These are phyloP conservation scores for Poeciliopsis paucimaculata DNA, from an alignment of 2,797 vertebrate genomes.

Conservation along the genomic window DNA sequence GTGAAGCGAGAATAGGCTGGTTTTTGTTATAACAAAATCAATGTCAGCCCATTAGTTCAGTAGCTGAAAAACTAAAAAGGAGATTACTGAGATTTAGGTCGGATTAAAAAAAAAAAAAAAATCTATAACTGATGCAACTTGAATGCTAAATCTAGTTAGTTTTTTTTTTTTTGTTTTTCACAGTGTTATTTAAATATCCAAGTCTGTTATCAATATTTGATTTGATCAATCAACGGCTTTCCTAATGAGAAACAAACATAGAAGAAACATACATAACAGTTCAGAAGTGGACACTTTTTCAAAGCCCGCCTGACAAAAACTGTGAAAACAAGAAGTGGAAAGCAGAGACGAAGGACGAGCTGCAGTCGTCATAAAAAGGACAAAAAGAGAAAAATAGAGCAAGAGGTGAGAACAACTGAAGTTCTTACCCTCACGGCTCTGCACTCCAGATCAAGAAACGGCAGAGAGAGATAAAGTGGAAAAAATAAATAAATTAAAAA, in stretches of 20 bases:
- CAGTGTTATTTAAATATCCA: background rate
- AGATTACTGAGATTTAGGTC: background rate
- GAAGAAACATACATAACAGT: conserved; percentile 4
- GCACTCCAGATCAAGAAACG: conserved; percentile 32
- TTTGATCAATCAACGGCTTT: background rate
- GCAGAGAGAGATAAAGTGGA: too few species aligned
- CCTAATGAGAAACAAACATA: background rate
- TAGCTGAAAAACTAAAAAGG: background rate
- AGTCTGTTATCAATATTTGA: background rate
- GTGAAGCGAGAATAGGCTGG: background rate
- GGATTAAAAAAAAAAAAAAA: background rate
- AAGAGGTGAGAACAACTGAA: conserved; percentile 58
- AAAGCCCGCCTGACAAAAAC: background rate
- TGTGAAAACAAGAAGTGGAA: conserved; percentile 4
- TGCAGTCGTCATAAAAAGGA: conserved; percentile 7
- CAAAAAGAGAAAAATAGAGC: conserved; percentile 16
- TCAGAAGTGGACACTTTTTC: conserved; percentile 9
- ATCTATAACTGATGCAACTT: background rate
- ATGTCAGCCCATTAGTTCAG: background rate
- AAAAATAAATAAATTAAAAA: conserved; percentile 22
- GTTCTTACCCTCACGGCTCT: conserved; percentile 62
- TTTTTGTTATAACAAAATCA: background rate
- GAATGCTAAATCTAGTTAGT: background rate
- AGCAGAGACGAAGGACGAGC: conserved; percentile 14
- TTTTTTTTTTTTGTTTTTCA: background rate